Base-by-base conservation (phyloP, 1,140 invertebrate species). In the Goniozus legneri region DNA sequence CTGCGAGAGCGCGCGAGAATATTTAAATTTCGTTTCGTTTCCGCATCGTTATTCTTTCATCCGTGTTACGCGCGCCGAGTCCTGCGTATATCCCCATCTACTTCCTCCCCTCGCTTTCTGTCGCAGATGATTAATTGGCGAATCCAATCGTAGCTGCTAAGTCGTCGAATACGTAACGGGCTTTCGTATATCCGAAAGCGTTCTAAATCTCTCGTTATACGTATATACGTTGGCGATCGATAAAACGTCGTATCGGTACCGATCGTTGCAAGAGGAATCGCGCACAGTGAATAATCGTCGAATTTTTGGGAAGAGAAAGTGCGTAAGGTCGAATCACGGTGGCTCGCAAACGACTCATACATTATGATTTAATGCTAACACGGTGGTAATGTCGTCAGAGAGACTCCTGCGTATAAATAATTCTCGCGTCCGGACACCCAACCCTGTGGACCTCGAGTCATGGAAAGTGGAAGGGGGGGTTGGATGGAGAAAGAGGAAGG, bases 281-380 rank as follows among this genome's bases (percentile, higher is more conserved):
- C n/a, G n/a, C n/a, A n/a, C n/a, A n/a, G n/a, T n/a, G n/a, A n/a
- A n/a, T n/a, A n/a, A n/a, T n/a, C n/a, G n/a, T n/a, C n/a, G n/a
- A n/a, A n/a, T 37, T 47, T 51, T 45, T 51, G 54, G 38, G 39
- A 45, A 33, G 55, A 59, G 58, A 57, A 60, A 56, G 61, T 58
- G 65, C 60, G 56, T 59, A 60, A 60, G 57, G 58, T 57, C 50
- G 53, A 65, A 68, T 69, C 65, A 65, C 60, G 62, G 64, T 60
- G 61, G 57, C 63, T 69, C 66, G 64, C 65, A 71, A n/a, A 62
- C 69, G 65, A 65, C 67, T 74, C 73, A 70, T 76, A 74, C 71
- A 74, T 76, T 76, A 73, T 75, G 73, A 76, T 75, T 74, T 75
- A 75, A 75, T 75, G 71, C 71, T 73, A 76, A 76, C 73, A 74